Evolutionary conservation across 2,888 invertebrate genomes (phyloP).

Genomic region (Tridacna gigas): DNA sequence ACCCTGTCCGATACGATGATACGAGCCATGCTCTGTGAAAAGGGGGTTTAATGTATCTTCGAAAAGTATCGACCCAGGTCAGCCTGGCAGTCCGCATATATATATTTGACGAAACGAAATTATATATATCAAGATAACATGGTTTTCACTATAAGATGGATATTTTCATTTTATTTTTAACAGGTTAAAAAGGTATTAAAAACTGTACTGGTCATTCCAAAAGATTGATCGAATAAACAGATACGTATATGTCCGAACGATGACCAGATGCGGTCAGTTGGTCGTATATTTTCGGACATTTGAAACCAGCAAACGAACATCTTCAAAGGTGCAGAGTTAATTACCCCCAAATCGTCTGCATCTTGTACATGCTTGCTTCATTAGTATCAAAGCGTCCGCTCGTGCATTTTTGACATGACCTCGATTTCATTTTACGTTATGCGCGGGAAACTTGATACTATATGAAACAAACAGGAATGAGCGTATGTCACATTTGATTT

Average conservation of each 20-base stretch:
- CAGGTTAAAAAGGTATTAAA: no score
- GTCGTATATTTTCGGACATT: conserved; percentile 23
- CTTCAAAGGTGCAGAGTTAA: conserved; percentile 40
- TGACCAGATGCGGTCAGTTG: conserved; percentile 33
- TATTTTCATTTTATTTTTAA: no score
- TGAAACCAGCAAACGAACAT: conserved; percentile 26
- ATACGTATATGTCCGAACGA: neutral
- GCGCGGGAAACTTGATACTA: conserved; percentile 3
- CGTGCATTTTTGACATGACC: conserved; percentile 28
- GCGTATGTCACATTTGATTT: neutral
- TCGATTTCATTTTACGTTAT: no score
- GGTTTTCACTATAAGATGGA: no score
- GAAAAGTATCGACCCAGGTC: no score
- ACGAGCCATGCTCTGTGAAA: no score
- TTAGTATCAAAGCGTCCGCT: conserved; percentile 50
- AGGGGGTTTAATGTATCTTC: no score
- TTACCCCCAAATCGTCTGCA: conserved; percentile 43
- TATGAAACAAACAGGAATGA: conserved; percentile 21
- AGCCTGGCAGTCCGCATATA: no score
- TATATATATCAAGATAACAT: no score
- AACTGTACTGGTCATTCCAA: no score
- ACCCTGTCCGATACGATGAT: no score
- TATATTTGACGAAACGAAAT: no score
- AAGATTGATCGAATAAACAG: conserved; percentile 16
- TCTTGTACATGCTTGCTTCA: conserved; percentile 40